A percentile compares a stretch with the other conserved stretches of the same genome.
Conservation (phyloP, 1,140 invertebrate species). For the Ceratina japonica region DNA sequence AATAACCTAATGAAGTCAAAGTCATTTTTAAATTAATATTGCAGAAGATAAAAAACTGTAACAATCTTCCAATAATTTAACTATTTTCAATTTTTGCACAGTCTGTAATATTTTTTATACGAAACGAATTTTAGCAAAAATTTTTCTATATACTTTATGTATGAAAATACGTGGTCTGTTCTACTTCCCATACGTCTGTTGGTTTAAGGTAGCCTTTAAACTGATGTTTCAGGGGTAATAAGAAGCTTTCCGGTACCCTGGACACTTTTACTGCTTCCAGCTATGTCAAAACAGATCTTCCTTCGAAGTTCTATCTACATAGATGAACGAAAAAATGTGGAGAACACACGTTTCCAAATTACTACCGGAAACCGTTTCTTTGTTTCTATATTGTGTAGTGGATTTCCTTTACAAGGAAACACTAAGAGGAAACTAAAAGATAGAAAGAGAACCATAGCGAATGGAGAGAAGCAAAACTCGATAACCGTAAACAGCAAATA, state of each 20-base stretch:
- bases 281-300: not conserved
- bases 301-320: not conserved
- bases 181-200: not conserved
- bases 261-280: conserved; percentile 12
- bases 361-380: conserved; percentile 13
- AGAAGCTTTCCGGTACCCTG: not conserved
- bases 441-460: not conserved
- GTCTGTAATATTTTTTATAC: not conserved
- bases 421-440: too few relatives aligned
- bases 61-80: too few relatives aligned
- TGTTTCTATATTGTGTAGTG: not conserved
- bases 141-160: conserved; percentile 2
- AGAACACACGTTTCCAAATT: not conserved
- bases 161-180: not conserved
- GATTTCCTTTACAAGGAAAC: too few relatives aligned
- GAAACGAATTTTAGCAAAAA: not conserved
- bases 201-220: conserved; percentile 21
- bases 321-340: too few relatives aligned
- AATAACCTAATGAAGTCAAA: too few relatives aligned
- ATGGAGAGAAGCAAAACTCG: conserved; percentile 50
- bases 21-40: too few relatives aligned
- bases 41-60: too few relatives aligned
- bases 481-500: conserved; percentile 56
- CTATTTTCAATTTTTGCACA: too few relatives aligned
- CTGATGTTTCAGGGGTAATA: not conserved